phyloP scores from a whole-genome alignment of 2,888 invertebrate genomes.

The Drosophila kanekoi region DNA sequence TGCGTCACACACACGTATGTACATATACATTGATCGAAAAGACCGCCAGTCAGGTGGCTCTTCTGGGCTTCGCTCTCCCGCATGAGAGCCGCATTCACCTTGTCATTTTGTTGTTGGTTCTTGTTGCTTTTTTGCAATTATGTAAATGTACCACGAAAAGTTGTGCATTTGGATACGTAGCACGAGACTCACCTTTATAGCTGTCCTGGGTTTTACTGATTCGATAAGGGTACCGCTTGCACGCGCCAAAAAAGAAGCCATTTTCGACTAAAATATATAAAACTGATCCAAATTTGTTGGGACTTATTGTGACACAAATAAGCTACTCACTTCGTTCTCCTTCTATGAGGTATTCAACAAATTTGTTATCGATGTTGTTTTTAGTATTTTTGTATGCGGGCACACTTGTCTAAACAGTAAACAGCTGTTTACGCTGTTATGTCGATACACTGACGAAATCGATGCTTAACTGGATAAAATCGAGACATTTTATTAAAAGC shows the following conservation, averaged over 20 bases:
- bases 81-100: constrained; percentile 37
- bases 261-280: constrained; percentile 81
- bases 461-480: not conserved
- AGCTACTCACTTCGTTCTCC: constrained; percentile 38
- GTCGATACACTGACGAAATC: constrained; percentile 10
- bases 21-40: constrained; percentile 29
- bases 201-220: constrained; percentile 89
- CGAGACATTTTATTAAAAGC: not conserved
- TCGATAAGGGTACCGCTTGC: constrained; percentile 89
- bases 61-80: constrained; percentile 11
- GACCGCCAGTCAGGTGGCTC: constrained; percentile 49
- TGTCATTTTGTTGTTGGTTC: constrained; percentile 47
- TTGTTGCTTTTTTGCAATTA: constrained; percentile 69
- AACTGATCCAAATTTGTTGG: constrained; percentile 33
- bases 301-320: constrained; percentile 28
- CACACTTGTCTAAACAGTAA: constrained; percentile 7
- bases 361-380: constrained; percentile 35
- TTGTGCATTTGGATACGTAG: constrained; percentile 37
- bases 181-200: constrained; percentile 88
- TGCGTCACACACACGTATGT: constrained; percentile 48
- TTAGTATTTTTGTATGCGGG: constrained; percentile 38
- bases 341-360: constrained; percentile 29
- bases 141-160: constrained; percentile 64
- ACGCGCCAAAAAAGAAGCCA: constrained; percentile 93
- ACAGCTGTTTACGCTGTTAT: constrained; percentile 21